A percentile compares a stretch with the other conserved stretches of the same genome.
phyloP scores from a whole-genome alignment of 2,888 invertebrate species.

The Tipula vernalis region DNA sequence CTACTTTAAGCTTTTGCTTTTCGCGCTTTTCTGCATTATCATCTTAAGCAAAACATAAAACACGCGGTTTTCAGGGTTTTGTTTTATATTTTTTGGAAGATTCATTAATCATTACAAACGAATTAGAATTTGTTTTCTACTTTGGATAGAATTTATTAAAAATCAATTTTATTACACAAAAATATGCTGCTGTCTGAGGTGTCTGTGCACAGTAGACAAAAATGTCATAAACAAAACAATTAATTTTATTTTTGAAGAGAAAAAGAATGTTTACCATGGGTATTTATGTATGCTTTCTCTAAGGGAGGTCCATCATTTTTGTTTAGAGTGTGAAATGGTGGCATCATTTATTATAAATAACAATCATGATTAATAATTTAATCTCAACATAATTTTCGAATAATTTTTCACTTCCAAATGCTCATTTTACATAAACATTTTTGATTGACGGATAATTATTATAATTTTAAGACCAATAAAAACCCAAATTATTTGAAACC shows the following conservation, averaged over 20 bases:
- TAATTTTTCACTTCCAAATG: background rate
- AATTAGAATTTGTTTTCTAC: background rate
- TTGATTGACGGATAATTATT: background rate
- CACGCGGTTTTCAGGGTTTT: background rate
- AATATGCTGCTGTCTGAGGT: background rate
- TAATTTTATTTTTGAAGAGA: background rate
- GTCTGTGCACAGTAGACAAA: background rate
- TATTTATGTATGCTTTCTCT: background rate
- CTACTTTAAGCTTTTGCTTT: background rate
- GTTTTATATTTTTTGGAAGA: background rate
- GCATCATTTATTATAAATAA: background rate
- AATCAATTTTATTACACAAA: background rate
- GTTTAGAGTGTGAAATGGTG: background rate
- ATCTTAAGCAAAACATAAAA: background rate
- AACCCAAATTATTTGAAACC: background rate
- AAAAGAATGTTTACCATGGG: background rate
- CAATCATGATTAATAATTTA: background rate
- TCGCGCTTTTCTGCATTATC: background rate
- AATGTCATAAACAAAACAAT: background rate
- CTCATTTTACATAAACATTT: background rate
- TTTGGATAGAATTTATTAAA: background rate
- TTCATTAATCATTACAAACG: background rate
- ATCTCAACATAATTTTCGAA: background rate
- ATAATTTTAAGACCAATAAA: background rate
- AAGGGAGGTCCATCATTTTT: background rate